Evolutionary conservation across 2,888 invertebrate genomes (phyloP).

Genomic region (Mechanitis messenoides): DNA sequence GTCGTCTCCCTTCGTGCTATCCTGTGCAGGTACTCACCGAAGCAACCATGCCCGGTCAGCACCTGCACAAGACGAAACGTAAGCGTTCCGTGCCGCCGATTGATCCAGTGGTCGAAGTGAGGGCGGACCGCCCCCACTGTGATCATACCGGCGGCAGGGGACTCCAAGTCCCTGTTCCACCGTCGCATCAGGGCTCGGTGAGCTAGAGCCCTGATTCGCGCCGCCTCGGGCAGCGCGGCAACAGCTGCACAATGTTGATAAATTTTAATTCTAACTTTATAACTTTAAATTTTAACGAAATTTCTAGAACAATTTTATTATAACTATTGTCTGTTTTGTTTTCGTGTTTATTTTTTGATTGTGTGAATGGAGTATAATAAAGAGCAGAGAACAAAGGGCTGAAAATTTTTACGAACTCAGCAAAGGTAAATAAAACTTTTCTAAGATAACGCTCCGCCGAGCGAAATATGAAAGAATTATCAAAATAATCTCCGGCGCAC

Average conservation of each 20-base stretch:
- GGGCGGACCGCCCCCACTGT: no score
- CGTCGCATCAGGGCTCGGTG: no score
- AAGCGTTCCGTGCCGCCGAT: no score
- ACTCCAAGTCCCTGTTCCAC: no score
- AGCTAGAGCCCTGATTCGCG: no score
- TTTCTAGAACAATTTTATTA: background rate
- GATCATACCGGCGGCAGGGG: no score
- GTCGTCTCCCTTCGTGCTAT: no score
- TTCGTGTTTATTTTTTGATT: background rate
- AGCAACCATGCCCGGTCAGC: no score
- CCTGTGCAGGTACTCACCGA: no score
- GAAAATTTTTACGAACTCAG: conserved; percentile 41
- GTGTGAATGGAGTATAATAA: conserved; percentile 32
- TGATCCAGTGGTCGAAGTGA: no score
- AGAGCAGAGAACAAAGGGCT: conserved; percentile 39
- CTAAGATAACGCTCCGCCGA: conserved; percentile 69
- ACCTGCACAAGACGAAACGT: no score
- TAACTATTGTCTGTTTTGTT: background rate
- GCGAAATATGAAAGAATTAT: conserved; percentile 74
- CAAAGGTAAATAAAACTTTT: conserved; percentile 54
- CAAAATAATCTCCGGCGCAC: conserved; percentile 73
- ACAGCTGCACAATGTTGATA: conserved; percentile 42
- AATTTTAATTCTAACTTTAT: conserved; percentile 31
- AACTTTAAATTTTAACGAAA: conserved; percentile 14
- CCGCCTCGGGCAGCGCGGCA: no score